phyloP scores from a whole-genome alignment of 2,888 invertebrate species.

The Heliconius aoede region DNA sequence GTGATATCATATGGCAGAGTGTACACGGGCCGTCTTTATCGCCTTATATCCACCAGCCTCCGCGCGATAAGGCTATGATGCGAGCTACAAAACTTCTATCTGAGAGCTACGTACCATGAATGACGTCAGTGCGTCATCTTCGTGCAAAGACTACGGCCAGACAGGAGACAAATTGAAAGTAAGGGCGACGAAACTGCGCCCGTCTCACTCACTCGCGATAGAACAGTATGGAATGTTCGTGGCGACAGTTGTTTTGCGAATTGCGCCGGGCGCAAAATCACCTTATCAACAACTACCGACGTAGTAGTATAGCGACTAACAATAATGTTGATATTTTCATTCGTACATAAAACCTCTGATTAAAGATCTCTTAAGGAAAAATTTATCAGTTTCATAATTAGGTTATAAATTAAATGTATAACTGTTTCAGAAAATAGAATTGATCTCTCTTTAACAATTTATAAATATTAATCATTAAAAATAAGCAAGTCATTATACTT shows the following conservation, averaged over 20 bases:
- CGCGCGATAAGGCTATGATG: conserved; percentile 68
- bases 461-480: not conserved
- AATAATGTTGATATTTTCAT: conserved; percentile 45
- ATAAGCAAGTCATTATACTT: not conserved
- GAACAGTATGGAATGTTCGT: conserved; percentile 81
- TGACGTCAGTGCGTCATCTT: conserved; percentile 72
- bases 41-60: conserved; percentile 76
- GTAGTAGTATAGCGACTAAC: conserved; percentile 46
- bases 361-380: conserved; percentile 10
- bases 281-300: conserved; percentile 48
- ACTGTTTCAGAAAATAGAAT: not conserved
- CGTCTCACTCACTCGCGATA: conserved; percentile 77
- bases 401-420: not conserved
- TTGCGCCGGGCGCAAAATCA: conserved; percentile 75
- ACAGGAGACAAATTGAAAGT: conserved; percentile 65
- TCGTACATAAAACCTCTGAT: conserved; percentile 30
- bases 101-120: conserved; percentile 84
- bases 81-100: conserved; percentile 80
- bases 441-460: not conserved
- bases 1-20: conserved; percentile 76
- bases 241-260: conserved; percentile 80
- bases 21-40: conserved; percentile 68
- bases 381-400: not conserved
- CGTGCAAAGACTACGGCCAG: conserved; percentile 73
- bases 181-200: conserved; percentile 64